phyloP scores from a whole-genome alignment of 2,888 invertebrate genomes.

The Troglohyphantes excavatus region DNA sequence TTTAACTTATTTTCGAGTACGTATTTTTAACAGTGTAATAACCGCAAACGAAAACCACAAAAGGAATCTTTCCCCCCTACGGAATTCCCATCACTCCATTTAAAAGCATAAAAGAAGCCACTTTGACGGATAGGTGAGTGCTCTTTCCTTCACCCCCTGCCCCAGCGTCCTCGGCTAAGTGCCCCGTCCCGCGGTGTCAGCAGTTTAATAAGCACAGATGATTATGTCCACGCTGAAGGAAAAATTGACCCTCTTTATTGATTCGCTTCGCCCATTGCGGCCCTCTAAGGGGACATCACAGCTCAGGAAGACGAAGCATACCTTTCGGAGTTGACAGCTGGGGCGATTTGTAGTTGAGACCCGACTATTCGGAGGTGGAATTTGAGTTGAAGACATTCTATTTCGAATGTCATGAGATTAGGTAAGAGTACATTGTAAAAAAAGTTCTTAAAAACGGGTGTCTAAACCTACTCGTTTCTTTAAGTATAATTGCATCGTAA shows the following conservation, averaged over 20 bases:
- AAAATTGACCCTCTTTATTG: constrained; percentile 24
- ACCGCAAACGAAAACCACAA: not conserved
- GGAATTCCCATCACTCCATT: not conserved
- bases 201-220: constrained; percentile 22
- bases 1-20: too few species aligned
- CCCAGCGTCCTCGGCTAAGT: not conserved
- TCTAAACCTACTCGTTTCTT: too few species aligned
- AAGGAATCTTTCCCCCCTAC: not conserved
- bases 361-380: not conserved
- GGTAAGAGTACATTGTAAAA: too few species aligned
- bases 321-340: not conserved
- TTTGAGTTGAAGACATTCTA: too few species aligned
- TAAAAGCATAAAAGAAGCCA: not conserved
- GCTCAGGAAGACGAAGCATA: not conserved
- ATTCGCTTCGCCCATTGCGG: constrained; percentile 32
- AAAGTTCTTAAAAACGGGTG: too few species aligned
- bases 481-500: too few species aligned
- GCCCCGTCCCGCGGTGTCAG: not conserved
- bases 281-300: constrained; percentile 3
- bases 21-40: too few species aligned
- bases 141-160: not conserved
- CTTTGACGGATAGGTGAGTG: not conserved
- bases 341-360: not conserved
- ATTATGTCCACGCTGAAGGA: constrained; percentile 1
- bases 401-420: too few species aligned